These are phyloP conservation scores for Oscheius sp. DNA, from an alignment of 2,888 invertebrate species.

Conservation along the genomic window DNA sequence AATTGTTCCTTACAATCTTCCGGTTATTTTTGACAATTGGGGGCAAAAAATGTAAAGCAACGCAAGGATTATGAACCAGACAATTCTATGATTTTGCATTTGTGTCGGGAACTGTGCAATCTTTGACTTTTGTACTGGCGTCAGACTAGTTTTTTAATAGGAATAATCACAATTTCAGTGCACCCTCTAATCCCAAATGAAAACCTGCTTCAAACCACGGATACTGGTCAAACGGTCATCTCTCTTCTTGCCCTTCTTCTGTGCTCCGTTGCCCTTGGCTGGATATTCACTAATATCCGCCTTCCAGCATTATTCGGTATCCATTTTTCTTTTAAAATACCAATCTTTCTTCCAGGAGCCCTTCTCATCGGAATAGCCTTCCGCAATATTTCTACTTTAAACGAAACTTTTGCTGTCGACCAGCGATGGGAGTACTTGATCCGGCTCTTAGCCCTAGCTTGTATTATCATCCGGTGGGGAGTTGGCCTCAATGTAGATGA, in stretches of 20 bases:
- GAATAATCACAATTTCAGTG: constrained; percentile 1
- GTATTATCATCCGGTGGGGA: constrained; percentile 38
- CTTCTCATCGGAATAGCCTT: constrained; percentile 36
- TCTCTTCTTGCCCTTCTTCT: constrained; percentile 19
- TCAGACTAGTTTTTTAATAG: too few relatives aligned
- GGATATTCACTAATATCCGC: constrained; percentile 31
- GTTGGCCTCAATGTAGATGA: constrained; percentile 26
- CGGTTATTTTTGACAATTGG: too few relatives aligned
- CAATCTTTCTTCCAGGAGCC: constrained; percentile 7
- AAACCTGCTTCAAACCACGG: neutral
- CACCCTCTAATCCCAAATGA: constrained; percentile 27
- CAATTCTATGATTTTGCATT: too few relatives aligned
- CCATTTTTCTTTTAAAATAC: neutral
- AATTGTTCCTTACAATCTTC: too few relatives aligned
- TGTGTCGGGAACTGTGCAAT: too few relatives aligned
- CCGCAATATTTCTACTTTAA: constrained; percentile 31
- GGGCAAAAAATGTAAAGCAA: too few relatives aligned
- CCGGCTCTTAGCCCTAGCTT: constrained; percentile 24
- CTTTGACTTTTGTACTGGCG: too few relatives aligned
- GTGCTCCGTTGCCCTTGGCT: constrained; percentile 33
- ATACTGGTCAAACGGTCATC: constrained; percentile 16
- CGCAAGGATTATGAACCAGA: too few relatives aligned
- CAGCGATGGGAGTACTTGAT: constrained; percentile 27
- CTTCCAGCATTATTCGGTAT: constrained; percentile 36
- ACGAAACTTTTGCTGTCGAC: constrained; percentile 31